These are phyloP conservation scores for pig (Sus scrofa) DNA, from an alignment of 2,113 vertebrate genomes.

Conservation along the genomic window DNA sequence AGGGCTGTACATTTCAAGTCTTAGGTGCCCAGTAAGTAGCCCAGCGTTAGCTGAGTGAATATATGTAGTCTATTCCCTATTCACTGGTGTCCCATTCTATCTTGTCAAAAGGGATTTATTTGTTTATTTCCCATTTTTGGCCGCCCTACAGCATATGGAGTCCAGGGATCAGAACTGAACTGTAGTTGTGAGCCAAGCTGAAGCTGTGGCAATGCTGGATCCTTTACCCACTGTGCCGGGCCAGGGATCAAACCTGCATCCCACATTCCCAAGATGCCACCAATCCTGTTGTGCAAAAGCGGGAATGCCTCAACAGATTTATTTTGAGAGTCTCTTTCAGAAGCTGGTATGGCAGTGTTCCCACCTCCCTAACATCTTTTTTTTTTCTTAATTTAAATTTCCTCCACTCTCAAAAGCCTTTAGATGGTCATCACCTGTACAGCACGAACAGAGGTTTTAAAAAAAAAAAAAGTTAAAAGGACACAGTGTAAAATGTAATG, in stretches of 20 bases:
- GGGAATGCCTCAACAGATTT: neutral
- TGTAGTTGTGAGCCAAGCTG: no score
- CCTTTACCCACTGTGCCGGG: no score
- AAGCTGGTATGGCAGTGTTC: neutral
- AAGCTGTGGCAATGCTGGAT: no score
- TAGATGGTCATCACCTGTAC: neutral
- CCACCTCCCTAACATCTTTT: no score
- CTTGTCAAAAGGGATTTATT: neutral
- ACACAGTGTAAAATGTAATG: neutral
- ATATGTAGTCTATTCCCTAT: neutral
- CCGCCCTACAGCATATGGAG: no score
- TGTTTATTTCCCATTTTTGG: no score
- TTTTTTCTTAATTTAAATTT: slow-evolving; percentile 41
- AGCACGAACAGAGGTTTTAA: neutral
- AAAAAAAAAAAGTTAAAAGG: neutral
- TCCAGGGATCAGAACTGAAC: no score
- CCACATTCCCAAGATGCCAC: no score
- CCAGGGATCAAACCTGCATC: no score
- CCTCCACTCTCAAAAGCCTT: neutral
- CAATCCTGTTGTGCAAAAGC: no score
- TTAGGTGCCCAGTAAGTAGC: neutral
- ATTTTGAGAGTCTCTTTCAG: neutral
- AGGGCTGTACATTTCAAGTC: neutral
- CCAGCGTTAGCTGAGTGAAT: neutral
- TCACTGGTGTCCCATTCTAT: neutral